These are phyloP conservation scores for Nothocercus julius DNA, from an alignment of 2,113 vertebrate species.

Conservation along the genomic window DNA sequence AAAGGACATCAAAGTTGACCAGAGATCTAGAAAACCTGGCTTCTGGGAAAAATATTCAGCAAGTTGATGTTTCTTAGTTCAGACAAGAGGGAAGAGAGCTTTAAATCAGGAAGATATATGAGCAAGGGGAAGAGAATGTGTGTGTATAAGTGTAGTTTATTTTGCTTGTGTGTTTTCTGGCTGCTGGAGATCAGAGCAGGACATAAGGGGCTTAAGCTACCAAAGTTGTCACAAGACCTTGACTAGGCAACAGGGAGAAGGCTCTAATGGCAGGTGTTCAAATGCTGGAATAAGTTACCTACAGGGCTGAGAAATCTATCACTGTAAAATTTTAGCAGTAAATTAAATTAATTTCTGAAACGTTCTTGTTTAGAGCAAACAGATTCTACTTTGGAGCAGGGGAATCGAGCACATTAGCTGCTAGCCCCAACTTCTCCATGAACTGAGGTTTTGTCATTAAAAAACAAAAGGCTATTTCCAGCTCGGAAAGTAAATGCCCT, in stretches of 20 bases:
- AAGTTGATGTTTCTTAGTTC: background rate
- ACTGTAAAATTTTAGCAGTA: background rate
- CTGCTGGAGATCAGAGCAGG: background rate
- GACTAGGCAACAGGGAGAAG: background rate
- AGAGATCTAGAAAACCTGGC: background rate
- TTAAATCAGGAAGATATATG: background rate
- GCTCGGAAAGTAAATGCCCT: background rate
- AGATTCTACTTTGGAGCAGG: background rate
- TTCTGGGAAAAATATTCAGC: background rate
- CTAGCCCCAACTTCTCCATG: background rate
- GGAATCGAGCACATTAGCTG: background rate
- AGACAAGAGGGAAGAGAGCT: background rate
- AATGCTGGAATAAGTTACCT: background rate
- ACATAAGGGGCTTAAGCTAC: background rate
- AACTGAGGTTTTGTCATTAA: background rate
- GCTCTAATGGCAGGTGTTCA: background rate
- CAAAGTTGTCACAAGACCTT: background rate
- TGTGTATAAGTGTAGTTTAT: too few relatives aligned
- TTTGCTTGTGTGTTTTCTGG: background rate
- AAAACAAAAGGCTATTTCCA: background rate
- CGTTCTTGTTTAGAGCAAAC: background rate
- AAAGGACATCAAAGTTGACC: background rate
- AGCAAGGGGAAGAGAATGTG: background rate
- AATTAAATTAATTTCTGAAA: background rate
- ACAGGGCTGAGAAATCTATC: background rate